Percentiles rank a stretch among this genome's conserved stretches.
Conservation (phyloP, 2,113 vertebrate genomes). For the Rostratula benghalensis region DNA sequence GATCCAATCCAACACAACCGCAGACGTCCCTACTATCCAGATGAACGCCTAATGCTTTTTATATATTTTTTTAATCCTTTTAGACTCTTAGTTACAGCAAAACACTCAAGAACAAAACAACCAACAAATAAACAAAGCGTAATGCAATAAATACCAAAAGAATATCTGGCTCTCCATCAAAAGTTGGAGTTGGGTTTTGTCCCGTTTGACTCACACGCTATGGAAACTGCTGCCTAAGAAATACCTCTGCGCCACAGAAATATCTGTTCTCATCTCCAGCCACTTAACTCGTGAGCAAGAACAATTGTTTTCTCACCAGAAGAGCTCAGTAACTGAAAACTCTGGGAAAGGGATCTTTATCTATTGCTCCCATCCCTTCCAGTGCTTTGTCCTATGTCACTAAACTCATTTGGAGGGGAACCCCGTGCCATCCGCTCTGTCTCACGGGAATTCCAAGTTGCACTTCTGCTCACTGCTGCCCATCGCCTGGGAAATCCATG, state of each 20-base stretch:
- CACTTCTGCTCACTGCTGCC: not conserved
- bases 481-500: rapidly evolving
- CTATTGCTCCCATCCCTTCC: not conserved
- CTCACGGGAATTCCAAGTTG: not conserved
- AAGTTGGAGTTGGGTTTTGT: not conserved
- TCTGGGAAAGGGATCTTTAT: not conserved
- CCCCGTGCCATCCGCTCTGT: not conserved
- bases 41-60: not conserved
- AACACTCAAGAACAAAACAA: not conserved
- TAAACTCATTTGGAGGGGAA: not conserved
- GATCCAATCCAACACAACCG: not conserved
- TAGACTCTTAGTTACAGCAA: not conserved
- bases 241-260: not conserved
- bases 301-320: not conserved
- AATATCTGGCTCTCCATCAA: not conserved
- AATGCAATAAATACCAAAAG: not conserved
- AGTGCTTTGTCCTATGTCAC: not conserved
- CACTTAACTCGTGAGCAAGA: not conserved
- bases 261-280: not conserved
- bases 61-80: not conserved
- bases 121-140: not conserved
- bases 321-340: not conserved
- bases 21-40: not conserved
- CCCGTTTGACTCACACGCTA: not conserved
- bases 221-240: not conserved